Percentiles rank a stretch among this genome's conserved stretches.
Conservation (phyloP, 2,797 vertebrate genomes). For the Scyliorhinus canicula region DNA sequence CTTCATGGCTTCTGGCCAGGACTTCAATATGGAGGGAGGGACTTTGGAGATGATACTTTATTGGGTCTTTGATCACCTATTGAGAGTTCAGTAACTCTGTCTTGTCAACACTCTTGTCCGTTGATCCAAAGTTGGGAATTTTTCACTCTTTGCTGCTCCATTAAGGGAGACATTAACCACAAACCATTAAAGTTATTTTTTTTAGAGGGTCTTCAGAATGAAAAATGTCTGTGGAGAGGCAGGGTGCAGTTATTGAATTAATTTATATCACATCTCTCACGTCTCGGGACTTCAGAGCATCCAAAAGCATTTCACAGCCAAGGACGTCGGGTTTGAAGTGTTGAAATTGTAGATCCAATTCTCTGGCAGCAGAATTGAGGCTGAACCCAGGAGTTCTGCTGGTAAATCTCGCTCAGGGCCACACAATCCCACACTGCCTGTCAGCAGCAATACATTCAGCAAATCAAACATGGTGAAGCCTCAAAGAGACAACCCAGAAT, state of each 20-base stretch:
- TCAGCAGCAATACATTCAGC: not conserved
- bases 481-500: not conserved
- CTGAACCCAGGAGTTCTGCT: not conserved
- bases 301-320: too few relatives aligned
- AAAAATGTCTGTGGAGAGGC: not conserved
- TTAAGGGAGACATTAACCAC: not conserved
- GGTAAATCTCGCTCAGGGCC: not conserved
- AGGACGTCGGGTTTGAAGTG: not conserved
- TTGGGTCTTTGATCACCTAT: too few relatives aligned
- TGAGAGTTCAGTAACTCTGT: not conserved
- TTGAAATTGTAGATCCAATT: not conserved
- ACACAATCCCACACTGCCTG: not conserved
- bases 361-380: not conserved
- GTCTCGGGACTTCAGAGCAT: not conserved
- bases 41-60: not conserved
- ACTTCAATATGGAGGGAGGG: not conserved
- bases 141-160: too few relatives aligned
- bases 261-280: not conserved
- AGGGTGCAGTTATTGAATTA: not conserved
- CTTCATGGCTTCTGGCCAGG: not conserved
- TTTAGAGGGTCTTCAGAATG: not conserved
- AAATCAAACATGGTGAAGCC: not conserved
- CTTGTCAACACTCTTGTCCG: not conserved
- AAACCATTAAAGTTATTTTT: not conserved
- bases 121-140: not conserved